These are phyloP conservation scores for Calliphora vicina DNA, from an alignment of 1,140 invertebrate species.

Conservation along the genomic window DNA sequence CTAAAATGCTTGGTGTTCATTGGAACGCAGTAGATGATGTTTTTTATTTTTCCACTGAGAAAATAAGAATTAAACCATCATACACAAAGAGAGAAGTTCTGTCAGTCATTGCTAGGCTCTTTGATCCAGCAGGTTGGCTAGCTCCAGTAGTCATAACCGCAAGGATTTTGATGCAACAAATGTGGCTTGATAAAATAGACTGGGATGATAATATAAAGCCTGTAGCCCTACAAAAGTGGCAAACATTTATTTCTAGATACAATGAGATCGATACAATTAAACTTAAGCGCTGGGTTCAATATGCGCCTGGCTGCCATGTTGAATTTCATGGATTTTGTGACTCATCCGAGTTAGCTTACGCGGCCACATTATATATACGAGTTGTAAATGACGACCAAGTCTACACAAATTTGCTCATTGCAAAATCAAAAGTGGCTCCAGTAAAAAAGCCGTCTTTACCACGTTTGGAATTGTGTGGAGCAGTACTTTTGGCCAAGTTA, in stretches of 20 bases:
- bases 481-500: too few species aligned
- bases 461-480: neutral
- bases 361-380: neutral
- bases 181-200: slow-evolving; percentile 56
- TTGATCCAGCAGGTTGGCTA: too few species aligned
- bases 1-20: neutral
- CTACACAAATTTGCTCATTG: neutral
- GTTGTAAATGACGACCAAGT: neutral
- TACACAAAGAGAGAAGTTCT: slow-evolving; percentile 35
- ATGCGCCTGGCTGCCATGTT: neutral
- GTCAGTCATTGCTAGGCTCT: slow-evolving; percentile 27
- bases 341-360: neutral
- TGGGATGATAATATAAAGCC: slow-evolving; percentile 54
- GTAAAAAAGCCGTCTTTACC: neutral
- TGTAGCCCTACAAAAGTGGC: neutral
- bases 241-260: neutral
- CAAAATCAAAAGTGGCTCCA: neutral
- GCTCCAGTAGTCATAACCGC: slow-evolving; percentile 45
- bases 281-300: neutral
- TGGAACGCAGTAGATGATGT: neutral
- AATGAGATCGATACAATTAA: neutral
- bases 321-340: slow-evolving; percentile 1
- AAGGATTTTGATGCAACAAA: slow-evolving; percentile 64
- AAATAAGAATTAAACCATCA: neutral
- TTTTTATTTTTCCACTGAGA: neutral